Percentiles rank a stretch among this genome's conserved stretches.
Conservation (phyloP, 2,113 vertebrate genomes). For the Semnornis frantzii region DNA sequence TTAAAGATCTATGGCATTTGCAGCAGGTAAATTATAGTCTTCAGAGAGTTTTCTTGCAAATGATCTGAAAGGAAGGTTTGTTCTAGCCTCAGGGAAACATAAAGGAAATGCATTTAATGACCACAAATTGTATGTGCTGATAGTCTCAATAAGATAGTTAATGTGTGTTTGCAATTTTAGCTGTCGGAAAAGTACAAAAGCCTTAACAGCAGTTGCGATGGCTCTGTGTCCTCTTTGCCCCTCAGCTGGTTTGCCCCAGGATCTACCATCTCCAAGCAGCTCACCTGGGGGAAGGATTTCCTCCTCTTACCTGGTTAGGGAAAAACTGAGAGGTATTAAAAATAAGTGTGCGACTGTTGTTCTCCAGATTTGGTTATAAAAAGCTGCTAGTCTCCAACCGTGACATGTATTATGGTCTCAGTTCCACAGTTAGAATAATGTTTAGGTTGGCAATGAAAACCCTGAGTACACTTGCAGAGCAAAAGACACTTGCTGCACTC, state of each 20-base stretch:
- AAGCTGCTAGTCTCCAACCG: neutral
- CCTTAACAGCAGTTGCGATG: neutral
- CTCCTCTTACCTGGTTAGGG: neutral
- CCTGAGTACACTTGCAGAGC: neutral
- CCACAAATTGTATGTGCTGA: constrained; percentile 36
- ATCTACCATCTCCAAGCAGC: neutral
- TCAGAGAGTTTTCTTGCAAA: constrained; percentile 24
- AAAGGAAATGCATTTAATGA: constrained; percentile 50
- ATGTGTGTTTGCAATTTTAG: constrained; percentile 4
- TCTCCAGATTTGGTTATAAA: constrained; percentile 24
- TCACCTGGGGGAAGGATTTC: neutral
- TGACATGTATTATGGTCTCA: neutral
- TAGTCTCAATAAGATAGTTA: constrained; percentile 50
- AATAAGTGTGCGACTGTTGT: neutral
- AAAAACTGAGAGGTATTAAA: neutral
- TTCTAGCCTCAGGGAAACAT: constrained; percentile 54
- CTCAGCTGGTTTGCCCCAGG: neutral
- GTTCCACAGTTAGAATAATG: constrained; percentile 8
- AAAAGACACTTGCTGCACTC: neutral
- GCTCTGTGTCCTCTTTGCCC: neutral
- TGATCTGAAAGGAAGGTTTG: constrained; percentile 46
- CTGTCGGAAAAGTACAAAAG: neutral
- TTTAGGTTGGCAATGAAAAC: constrained; percentile 46
- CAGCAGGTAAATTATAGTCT: constrained; percentile 53
- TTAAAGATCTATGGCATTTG: constrained; percentile 53